Conservation (phyloP, 2,888 invertebrate species). For the Cerastis rubricosa region DNA sequence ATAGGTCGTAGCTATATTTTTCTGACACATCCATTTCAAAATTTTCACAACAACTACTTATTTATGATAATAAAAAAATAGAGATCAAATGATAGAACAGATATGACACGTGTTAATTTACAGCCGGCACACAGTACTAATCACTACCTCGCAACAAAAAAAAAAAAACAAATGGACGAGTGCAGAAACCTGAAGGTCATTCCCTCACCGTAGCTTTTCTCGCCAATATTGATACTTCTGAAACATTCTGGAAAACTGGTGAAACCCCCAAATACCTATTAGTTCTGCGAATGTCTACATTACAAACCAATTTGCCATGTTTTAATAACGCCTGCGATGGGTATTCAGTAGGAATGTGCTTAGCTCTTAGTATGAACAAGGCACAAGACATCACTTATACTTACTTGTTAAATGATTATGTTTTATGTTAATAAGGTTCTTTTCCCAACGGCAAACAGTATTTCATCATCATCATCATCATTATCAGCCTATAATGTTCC, state of each 20-base stretch:
- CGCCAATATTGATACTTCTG: not conserved
- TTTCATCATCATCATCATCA: too few species aligned
- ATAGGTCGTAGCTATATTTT: too few species aligned
- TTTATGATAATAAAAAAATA: not conserved
- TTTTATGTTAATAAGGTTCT: not conserved
- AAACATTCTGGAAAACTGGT: not conserved
- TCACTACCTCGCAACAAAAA: not conserved
- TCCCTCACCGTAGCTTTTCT: not conserved
- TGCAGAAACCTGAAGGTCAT: not conserved
- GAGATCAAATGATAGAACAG: not conserved
- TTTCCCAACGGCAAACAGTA: not conserved
- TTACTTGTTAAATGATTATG: not conserved
- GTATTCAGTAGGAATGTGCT: not conserved
- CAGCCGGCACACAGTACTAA: not conserved
- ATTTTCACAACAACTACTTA: too few species aligned
- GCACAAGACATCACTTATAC: not conserved
- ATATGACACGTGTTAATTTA: not conserved
- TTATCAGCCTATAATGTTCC: too few species aligned
- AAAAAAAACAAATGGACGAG: not conserved
- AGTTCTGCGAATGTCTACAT: not conserved
- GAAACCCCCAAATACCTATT: not conserved
- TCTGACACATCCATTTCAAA: too few species aligned
- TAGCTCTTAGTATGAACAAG: conserved; percentile 14
- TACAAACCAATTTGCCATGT: not conserved
- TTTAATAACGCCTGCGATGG: not conserved